Base-by-base conservation (phyloP, 2,888 invertebrate species). In the Nudaria mundana region DNA sequence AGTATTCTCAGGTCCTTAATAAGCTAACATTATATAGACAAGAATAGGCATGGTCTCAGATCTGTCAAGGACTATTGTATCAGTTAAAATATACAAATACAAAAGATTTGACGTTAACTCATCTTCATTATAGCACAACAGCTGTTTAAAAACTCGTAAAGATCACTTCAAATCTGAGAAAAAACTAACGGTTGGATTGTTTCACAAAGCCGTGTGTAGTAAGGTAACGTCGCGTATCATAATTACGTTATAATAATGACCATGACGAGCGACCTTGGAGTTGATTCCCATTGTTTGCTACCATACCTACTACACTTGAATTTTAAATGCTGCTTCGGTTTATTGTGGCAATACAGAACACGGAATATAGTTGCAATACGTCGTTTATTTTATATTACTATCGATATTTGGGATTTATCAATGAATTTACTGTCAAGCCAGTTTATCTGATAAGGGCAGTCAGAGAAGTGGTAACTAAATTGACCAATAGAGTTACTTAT, bases 231-330 rank as follows among this genome's bases (percentile, higher is more conserved):
- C 39, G 46, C 44, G 50, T 71, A 76, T 70, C 67, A 80, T 77
- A 82, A 84, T 81, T 81, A 84, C 75, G 64, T 73, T 70, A 70
- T 77, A 80, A 80, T 75, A 77, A 76, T 72, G 74, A 66, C 66
- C 71, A 63, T 81, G 80, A 81, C 78, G 79, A 72, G 64, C 69
- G 85, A 66, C 86, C 86, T 87, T 87, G 83, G 70, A 63, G 77
- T 65, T 73, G 72, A 74, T 71, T 76, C 72, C 78, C 71, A 86
- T 86, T 87, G 86, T 87, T 76, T 76, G 73, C 72, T 71, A 66
- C 62, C 26, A 61, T 49, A 54, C 67, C 48, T 43, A 33, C 42
- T 49, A 51, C 56, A 67, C 66, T 66, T 63, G 66, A 67, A 67
- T 59, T 72, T 66, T 65, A 75, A 68, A 76, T 69, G 70, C 67